Percentiles rank a stretch among this genome's conserved stretches.
Evolutionary conservation across 2,888 invertebrate genomes (phyloP).

Genomic region (Portevinia maculata): DNA sequence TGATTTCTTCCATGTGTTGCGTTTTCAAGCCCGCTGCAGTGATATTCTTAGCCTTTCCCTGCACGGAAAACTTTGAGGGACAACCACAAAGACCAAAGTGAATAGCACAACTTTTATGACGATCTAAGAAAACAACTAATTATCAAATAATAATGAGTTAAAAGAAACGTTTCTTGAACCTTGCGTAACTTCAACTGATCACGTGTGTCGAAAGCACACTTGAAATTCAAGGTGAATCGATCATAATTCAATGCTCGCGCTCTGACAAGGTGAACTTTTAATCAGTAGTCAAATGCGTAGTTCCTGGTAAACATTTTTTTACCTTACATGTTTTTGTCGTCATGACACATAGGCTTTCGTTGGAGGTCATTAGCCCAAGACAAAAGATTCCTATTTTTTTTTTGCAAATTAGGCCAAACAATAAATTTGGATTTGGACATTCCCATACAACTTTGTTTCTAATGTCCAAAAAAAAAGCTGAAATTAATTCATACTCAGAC

Average conservation of each 20-base stretch:
- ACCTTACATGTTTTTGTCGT: neutral
- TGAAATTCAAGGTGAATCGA: conserved; percentile 25
- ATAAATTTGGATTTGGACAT: neutral
- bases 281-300: neutral
- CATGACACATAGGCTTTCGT: neutral
- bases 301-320: too few relatives aligned
- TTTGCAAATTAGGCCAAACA: neutral
- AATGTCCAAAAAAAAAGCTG: too few relatives aligned
- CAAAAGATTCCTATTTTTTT: neutral
- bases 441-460: neutral
- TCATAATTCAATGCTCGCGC: neutral
- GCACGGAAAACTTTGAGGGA: too few relatives aligned
- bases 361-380: conserved; percentile 4
- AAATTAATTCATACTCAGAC: too few relatives aligned
- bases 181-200: conserved; percentile 11
- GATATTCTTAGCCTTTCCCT: too few relatives aligned
- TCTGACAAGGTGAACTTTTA: neutral
- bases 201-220: conserved; percentile 29
- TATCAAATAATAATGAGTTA: neutral
- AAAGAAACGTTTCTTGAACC: neutral
- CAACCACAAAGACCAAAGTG: too few relatives aligned
- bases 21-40: too few relatives aligned
- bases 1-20: too few relatives aligned
- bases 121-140: neutral
- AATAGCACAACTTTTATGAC: too few relatives aligned